Percentiles rank a stretch among this genome's conserved stretches.
These are phyloP conservation scores for Agapostemon virescens DNA, from an alignment of 2,888 invertebrate genomes.

Conservation along the genomic window DNA sequence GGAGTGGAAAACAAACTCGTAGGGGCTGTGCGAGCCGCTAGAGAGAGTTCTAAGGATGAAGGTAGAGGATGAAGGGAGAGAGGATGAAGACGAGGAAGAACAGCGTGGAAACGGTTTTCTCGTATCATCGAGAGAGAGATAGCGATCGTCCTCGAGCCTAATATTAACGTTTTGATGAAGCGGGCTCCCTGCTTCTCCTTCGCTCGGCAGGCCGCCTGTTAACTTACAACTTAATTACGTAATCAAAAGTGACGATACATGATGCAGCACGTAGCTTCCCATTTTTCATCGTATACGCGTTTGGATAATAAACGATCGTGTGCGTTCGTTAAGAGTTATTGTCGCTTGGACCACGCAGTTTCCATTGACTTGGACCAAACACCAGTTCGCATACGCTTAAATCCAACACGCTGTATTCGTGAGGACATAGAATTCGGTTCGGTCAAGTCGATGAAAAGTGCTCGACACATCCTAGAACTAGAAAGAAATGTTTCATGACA, in stretches of 20 bases:
- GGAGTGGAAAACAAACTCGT: slow-evolving; percentile 45
- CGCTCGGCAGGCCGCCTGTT: slow-evolving; percentile 50
- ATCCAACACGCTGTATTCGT: not conserved
- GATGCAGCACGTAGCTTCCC: slow-evolving; percentile 26
- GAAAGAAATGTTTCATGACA: slow-evolving; percentile 57
- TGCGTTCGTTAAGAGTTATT: slow-evolving; percentile 50
- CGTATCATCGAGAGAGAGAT: slow-evolving; percentile 52
- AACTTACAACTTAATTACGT: slow-evolving; percentile 62
- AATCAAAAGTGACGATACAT: slow-evolving; percentile 59
- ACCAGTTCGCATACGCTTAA: slow-evolving; percentile 20
- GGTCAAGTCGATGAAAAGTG: slow-evolving; percentile 80
- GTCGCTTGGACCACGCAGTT: slow-evolving; percentile 70
- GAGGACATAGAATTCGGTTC: slow-evolving; percentile 66
- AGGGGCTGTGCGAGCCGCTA: slow-evolving; percentile 22
- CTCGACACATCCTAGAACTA: slow-evolving; percentile 55
- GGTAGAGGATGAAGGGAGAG: not conserved
- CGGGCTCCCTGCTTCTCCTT: slow-evolving; percentile 42
- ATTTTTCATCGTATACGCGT: slow-evolving; percentile 71
- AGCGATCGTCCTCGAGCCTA: slow-evolving; percentile 80
- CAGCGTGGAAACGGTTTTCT: slow-evolving; percentile 26
- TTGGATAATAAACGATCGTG: slow-evolving; percentile 56
- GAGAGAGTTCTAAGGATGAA: not conserved
- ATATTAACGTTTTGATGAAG: slow-evolving; percentile 71
- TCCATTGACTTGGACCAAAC: slow-evolving; percentile 78
- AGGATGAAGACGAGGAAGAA: not conserved